Percentiles rank a stretch among this genome's conserved stretches.
Evolutionary conservation across 2,888 invertebrate genomes (phyloP).

Genomic region (Gerosis bhagava): DNA sequence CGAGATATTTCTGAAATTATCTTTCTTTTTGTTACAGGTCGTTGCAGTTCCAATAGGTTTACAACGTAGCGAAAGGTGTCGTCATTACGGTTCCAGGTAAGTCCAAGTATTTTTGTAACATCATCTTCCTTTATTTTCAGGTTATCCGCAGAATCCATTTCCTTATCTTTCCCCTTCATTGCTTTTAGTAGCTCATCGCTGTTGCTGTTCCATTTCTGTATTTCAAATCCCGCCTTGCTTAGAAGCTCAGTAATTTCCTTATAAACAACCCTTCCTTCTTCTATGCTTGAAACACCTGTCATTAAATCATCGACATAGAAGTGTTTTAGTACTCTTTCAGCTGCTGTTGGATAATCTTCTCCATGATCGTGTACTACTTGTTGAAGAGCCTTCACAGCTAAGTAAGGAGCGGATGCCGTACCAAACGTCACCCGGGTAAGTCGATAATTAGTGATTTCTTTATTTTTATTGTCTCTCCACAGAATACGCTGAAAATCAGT

Average conservation of each 20-base stretch:
- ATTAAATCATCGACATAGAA: slow-evolving; percentile 36
- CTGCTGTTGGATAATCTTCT: slow-evolving; percentile 24
- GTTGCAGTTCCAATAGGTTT: slow-evolving; percentile 9
- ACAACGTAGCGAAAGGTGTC: slow-evolving; percentile 34
- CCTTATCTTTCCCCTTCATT: slow-evolving; percentile 1
- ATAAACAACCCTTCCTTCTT: slow-evolving; percentile 28
- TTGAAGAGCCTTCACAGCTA: slow-evolving; percentile 28
- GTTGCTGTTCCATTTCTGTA: slow-evolving; percentile 34
- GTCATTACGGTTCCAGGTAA: slow-evolving; percentile 21
- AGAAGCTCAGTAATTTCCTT: slow-evolving; percentile 35
- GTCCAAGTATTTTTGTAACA: slow-evolving; percentile 33
- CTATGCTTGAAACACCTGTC: slow-evolving; percentile 32
- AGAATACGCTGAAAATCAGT: slow-evolving; percentile 29
- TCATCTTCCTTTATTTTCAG: slow-evolving; percentile 31
- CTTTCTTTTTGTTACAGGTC: slow-evolving; percentile 16
- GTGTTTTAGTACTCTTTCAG: slow-evolving; percentile 10
- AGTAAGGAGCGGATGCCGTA: slow-evolving; percentile 28
- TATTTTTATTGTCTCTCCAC: slow-evolving; percentile 24
- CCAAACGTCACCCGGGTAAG: slow-evolving; percentile 31
- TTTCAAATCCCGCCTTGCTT: slow-evolving; percentile 27
- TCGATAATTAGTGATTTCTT: slow-evolving; percentile 17
- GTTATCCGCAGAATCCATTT: slow-evolving; percentile 2
- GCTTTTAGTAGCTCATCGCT: slow-evolving; percentile 21
- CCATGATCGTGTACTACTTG: slow-evolving; percentile 29
- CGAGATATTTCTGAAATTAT: slow-evolving; percentile 18